Conservation (phyloP, 2,113 vertebrate genomes). For the Marmota flaviventris region DNA sequence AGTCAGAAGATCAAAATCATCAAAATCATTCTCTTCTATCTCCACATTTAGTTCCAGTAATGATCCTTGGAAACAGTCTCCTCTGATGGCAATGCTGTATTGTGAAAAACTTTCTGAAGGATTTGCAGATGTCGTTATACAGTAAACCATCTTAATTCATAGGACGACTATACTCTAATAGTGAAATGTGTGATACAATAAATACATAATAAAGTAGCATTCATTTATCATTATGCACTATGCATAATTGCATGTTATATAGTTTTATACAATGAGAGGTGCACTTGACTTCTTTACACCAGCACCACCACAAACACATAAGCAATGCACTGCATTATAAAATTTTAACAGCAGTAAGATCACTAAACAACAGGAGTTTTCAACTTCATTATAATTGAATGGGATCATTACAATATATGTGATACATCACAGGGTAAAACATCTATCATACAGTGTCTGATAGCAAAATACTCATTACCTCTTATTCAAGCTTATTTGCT, state of each 20-base stretch:
- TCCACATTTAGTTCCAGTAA: not conserved
- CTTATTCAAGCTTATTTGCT: not conserved
- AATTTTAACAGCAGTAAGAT: not conserved
- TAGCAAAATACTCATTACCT: not conserved
- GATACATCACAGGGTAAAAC: not conserved
- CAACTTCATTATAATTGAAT: too few relatives aligned
- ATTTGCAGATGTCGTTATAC: too few relatives aligned
- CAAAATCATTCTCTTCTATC: not conserved
- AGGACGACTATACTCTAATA: too few relatives aligned
- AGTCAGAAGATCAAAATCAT: too few relatives aligned
- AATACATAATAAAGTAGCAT: not conserved
- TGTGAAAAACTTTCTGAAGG: not conserved
- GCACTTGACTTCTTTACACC: not conserved
- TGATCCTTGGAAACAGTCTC: not conserved
- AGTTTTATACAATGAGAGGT: not conserved
- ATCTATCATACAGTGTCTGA: not conserved
- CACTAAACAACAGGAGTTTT: not conserved
- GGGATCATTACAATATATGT: not conserved
- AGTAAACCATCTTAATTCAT: not conserved
- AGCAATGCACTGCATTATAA: not conserved
- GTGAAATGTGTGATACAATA: not conserved
- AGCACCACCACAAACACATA: not conserved
- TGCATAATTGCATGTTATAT: not conserved
- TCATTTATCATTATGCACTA: not conserved
- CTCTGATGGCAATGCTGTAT: not conserved